phyloP scores from a whole-genome alignment of 2,113 vertebrate genomes.

The Callocephalon fimbriatum region DNA sequence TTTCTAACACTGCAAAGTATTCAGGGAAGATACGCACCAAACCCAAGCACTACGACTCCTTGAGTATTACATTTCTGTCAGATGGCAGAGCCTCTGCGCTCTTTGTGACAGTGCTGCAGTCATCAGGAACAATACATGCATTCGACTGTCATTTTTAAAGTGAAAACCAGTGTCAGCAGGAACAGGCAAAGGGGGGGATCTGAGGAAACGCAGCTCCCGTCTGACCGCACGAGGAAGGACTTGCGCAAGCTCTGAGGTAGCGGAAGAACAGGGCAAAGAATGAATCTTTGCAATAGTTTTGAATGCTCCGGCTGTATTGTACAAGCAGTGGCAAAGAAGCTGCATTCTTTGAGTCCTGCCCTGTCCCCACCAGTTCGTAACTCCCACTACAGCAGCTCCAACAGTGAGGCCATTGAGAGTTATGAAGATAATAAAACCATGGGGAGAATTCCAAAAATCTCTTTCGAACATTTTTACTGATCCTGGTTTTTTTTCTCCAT shows the following conservation, averaged over 20 bases:
- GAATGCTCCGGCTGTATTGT: conserved; percentile 18
- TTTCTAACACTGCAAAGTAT: neutral
- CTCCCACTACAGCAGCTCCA: conserved; percentile 45
- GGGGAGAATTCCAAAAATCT: conserved; percentile 58
- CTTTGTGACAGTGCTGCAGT: neutral
- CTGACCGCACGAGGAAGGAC: fast-evolving
- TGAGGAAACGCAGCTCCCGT: neutral
- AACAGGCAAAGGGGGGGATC: neutral
- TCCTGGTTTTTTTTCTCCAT: neutral
- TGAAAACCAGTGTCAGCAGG: neutral
- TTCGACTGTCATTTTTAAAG: neutral
- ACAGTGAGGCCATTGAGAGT: conserved; percentile 44
- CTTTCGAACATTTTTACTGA: neutral
- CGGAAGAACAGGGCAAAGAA: neutral
- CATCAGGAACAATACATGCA: neutral
- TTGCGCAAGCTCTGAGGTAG: neutral
- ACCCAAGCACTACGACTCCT: neutral
- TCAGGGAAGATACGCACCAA: neutral
- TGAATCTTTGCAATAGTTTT: neutral
- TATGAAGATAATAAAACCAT: conserved; percentile 49
- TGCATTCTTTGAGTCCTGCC: conserved; percentile 26
- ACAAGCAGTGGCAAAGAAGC: neutral
- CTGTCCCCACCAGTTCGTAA: neutral
- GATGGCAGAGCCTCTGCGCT: neutral
- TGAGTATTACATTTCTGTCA: neutral